Conservation (phyloP, 92 coral and sea anemone species). For the Palythoa heliodiscus region DNA sequence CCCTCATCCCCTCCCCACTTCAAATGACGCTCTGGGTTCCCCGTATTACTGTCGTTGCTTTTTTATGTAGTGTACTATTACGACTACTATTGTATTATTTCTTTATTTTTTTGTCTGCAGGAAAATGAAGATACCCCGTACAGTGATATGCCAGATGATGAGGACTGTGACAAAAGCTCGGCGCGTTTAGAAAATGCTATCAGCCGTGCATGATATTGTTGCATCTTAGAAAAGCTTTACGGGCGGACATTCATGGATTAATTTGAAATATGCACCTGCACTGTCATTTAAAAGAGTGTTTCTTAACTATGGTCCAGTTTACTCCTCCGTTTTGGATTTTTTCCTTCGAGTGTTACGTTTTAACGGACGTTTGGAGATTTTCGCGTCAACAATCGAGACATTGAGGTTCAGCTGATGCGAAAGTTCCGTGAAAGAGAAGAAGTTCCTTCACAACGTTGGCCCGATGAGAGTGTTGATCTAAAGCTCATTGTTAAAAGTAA, state of each 20-base stretch:
- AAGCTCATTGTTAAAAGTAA: neutral
- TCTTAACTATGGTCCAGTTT: conserved; percentile 65
- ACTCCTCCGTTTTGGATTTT: conserved; percentile 64
- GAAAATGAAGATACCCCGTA: no score
- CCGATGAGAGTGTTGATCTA: neutral
- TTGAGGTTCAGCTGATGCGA: conserved; percentile 24
- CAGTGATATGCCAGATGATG: no score
- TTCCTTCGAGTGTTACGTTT: conserved; percentile 44
- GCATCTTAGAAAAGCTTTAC: conserved; percentile 45
- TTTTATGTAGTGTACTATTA: no score
- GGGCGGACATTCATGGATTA: conserved; percentile 43
- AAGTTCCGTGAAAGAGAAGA: neutral
- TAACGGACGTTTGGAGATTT: conserved; percentile 3
- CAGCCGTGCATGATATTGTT: neutral
- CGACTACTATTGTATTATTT: no score
- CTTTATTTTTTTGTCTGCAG: no score
- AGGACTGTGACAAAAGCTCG: no score
- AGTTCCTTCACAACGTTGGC: neutral
- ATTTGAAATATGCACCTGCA: conserved; percentile 60
- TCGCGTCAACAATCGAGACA: conserved; percentile 14
- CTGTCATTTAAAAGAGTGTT: conserved; percentile 57
- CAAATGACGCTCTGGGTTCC: no score
- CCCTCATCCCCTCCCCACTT: no score
- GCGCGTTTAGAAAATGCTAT: no score
- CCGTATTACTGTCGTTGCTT: no score